Evolutionary conservation across 2,113 vertebrate genomes (phyloP).

Genomic region (Hemiscyllium ocellatum): DNA sequence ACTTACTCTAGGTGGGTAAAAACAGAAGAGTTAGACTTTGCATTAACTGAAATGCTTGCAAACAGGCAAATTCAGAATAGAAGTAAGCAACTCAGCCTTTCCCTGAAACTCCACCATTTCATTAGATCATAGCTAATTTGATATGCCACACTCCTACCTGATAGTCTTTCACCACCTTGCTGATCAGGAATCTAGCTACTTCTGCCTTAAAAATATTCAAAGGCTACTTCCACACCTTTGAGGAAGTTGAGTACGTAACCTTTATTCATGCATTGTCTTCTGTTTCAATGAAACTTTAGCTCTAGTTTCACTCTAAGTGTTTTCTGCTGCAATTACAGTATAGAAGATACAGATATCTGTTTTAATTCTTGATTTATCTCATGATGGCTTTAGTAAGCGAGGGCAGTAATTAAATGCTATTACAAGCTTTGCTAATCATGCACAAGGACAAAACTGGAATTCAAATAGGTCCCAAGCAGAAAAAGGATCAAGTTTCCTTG

Average conservation of each 20-base stretch:
- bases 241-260: not conserved
- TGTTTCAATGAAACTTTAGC: too few species aligned
- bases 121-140: too few species aligned
- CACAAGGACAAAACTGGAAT: not conserved
- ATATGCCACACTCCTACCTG: too few species aligned
- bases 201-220: too few species aligned
- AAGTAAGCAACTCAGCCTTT: too few species aligned
- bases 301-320: not conserved
- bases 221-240: too few species aligned
- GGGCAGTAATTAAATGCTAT: not conserved
- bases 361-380: not conserved
- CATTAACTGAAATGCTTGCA: not conserved
- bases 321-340: not conserved
- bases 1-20: conserved; percentile 64
- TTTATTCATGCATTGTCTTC: not conserved
- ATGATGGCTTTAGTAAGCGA: not conserved
- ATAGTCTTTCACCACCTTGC: too few species aligned
- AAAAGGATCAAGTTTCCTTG: not conserved
- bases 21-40: not conserved
- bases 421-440: not conserved
- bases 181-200: too few species aligned
- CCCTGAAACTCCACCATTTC: too few species aligned
- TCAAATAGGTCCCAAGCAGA: not conserved
- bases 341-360: not conserved
- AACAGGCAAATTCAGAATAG: too few species aligned